Conservation (phyloP, 2,888 invertebrate species). For the Panzeria rudis region DNA sequence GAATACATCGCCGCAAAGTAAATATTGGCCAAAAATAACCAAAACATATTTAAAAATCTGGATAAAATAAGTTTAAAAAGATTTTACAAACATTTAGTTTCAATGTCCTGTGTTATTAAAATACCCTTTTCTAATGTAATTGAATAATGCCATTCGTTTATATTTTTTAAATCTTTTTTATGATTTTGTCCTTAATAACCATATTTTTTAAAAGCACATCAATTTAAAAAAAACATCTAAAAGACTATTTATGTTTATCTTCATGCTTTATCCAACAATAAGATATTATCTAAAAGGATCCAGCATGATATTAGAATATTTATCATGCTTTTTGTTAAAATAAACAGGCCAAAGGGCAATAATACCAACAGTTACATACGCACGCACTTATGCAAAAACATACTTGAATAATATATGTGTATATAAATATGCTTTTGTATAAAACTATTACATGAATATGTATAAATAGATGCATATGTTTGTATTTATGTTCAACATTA, state of each 20-base stretch:
- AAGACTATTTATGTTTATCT: slow-evolving; percentile 60
- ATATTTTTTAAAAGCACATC: slow-evolving; percentile 59
- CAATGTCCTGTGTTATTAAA: no score
- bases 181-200: slow-evolving; percentile 26
- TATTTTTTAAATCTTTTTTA: slow-evolving; percentile 8
- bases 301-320: slow-evolving; percentile 67
- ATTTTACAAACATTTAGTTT: no score
- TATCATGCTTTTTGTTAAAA: slow-evolving; percentile 62
- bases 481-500: slow-evolving; percentile 22
- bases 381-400: slow-evolving; percentile 7
- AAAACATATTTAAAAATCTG: slow-evolving; percentile 3
- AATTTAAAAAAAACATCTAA: slow-evolving; percentile 42
- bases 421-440: not conserved
- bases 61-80: no score
- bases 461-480: not conserved
- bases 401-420: slow-evolving; percentile 35
- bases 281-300: slow-evolving; percentile 70
- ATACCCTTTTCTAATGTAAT: slow-evolving; percentile 28
- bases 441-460: slow-evolving; percentile 11
- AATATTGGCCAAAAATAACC: no score
- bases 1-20: no score
- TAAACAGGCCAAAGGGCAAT: slow-evolving; percentile 55
- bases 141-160: slow-evolving; percentile 13
- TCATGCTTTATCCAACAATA: slow-evolving; percentile 67
- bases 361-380: slow-evolving; percentile 15